A percentile compares a stretch with the other conserved stretches of the same genome.
Evolutionary conservation across 2,888 invertebrate species (phyloP).

Genomic region (Lasiommata megera): DNA sequence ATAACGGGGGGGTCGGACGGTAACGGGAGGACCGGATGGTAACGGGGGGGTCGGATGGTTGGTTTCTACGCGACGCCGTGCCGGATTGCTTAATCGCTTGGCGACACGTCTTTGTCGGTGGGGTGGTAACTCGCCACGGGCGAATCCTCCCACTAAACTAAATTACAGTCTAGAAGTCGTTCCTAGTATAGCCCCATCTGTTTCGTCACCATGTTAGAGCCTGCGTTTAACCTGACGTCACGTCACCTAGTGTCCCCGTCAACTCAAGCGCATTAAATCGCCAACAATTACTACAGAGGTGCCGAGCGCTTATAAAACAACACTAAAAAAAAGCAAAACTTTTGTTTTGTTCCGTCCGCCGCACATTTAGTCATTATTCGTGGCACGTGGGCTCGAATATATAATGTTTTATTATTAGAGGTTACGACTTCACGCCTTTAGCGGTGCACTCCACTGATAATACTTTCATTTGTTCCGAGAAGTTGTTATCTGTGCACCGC

Average conservation of each 20-base stretch:
- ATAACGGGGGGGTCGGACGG: too few species aligned
- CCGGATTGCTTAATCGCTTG: too few species aligned
- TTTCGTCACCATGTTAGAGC: background rate
- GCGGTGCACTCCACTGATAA: constrained; percentile 68
- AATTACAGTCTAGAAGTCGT: too few species aligned
- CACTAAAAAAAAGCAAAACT: constrained; percentile 51
- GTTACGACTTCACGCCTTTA: constrained; percentile 77
- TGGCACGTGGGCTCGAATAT: constrained; percentile 77
- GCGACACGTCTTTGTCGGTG: too few species aligned
- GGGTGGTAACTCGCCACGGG: too few species aligned
- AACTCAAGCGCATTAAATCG: constrained; percentile 34
- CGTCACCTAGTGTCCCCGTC: background rate
- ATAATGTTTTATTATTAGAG: constrained; percentile 76
- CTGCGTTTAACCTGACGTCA: background rate
- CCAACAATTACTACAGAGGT: constrained; percentile 48
- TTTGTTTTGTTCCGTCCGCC: constrained; percentile 72
- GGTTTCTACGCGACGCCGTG: too few species aligned
- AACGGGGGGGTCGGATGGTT: too few species aligned
- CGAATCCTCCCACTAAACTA: too few species aligned
- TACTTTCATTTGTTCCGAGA: constrained; percentile 75
- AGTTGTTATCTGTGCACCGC: constrained; percentile 56
- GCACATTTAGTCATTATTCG: constrained; percentile 68
- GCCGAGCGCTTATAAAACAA: constrained; percentile 66
- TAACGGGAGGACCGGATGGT: too few species aligned
- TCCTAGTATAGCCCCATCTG: too few species aligned